These are phyloP conservation scores for Halcyon malimbica DNA, from an alignment of 2,113 vertebrate genomes.

Conservation along the genomic window DNA sequence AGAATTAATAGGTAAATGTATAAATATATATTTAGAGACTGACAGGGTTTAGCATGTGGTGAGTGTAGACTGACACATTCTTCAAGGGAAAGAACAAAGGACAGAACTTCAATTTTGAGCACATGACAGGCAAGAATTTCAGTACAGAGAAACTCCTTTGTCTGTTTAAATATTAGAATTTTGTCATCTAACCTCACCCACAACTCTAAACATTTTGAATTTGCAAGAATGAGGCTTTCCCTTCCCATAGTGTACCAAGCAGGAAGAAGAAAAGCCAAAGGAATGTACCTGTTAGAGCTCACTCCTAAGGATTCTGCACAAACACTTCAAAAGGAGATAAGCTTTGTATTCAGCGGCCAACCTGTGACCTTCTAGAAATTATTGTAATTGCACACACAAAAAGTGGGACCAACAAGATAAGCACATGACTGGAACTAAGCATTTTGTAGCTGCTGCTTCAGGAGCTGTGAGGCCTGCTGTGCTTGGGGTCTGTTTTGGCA, in stretches of 20 bases:
- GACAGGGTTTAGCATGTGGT: not conserved
- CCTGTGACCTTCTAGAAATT: not conserved
- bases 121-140: not conserved
- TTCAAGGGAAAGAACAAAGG: not conserved
- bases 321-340: not conserved
- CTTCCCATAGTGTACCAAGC: not conserved
- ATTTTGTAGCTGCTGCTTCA: not conserved
- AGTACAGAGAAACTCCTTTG: not conserved
- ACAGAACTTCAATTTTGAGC: not conserved
- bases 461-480: not conserved
- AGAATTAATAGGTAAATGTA: not conserved
- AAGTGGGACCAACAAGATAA: accelerated
- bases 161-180: not conserved
- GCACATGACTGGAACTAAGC: not conserved
- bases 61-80: not conserved
- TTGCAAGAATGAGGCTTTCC: not conserved
- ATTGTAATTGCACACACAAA: not conserved
- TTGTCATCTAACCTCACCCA: not conserved
- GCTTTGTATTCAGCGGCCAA: not conserved
- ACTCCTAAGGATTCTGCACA: not conserved
- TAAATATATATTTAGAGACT: not conserved
- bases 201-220: not conserved
- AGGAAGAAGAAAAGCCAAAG: not conserved
- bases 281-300: not conserved
- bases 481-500: not conserved